Percentiles rank a stretch among this genome's conserved stretches.
Evolutionary conservation across 2,888 invertebrate genomes (phyloP).

Genomic region (Plagiodera versicolora): DNA sequence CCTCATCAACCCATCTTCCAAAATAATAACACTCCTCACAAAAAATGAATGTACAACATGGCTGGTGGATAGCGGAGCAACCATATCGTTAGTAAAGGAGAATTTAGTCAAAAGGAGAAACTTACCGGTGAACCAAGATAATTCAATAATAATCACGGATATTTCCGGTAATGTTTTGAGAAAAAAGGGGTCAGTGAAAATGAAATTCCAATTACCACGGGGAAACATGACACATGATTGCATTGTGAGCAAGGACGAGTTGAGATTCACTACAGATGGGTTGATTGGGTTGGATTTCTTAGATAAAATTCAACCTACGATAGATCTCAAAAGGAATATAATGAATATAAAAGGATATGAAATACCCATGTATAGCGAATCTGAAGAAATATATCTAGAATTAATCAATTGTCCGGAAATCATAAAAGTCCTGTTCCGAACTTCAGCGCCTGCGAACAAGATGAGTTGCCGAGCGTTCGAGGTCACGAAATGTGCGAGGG

Average conservation of each 20-base stretch:
- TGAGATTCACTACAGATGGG: neutral
- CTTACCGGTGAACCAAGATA: no score
- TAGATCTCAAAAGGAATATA: neutral
- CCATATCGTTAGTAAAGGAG: no score
- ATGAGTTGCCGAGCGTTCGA: no score
- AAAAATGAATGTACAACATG: no score
- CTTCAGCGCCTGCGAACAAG: neutral
- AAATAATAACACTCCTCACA: no score
- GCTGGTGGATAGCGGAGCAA: no score
- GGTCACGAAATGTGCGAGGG: no score
- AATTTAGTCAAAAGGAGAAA: no score
- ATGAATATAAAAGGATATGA: neutral
- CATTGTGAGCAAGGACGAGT: neutral
- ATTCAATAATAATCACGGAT: neutral
- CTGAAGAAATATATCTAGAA: no score
- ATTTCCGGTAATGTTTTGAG: neutral
- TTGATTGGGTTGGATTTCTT: conserved; percentile 3
- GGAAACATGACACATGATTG: neutral
- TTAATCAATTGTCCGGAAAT: neutral
- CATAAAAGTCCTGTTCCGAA: neutral
- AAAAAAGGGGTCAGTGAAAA: neutral
- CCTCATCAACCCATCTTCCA: no score
- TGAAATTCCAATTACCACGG: neutral
- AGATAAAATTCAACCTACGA: neutral
- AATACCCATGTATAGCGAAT: no score